A percentile compares a stretch with the other conserved stretches of the same genome.
phyloP scores from a whole-genome alignment of 2,797 vertebrate genomes.

The Lacerta viridis region DNA sequence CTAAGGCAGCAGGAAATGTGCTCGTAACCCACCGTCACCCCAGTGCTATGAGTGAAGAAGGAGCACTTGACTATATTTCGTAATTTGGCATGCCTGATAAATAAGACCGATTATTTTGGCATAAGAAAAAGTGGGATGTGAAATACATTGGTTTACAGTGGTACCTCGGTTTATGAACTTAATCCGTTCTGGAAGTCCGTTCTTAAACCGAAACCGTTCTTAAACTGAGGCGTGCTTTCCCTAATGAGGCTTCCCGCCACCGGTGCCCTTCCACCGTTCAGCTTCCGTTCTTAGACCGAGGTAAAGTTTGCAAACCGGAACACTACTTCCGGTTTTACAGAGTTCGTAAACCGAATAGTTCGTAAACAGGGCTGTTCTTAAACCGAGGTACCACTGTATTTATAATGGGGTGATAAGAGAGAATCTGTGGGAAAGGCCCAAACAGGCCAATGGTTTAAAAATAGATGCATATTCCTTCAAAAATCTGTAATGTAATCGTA shows the following conservation, averaged over 20 bases:
- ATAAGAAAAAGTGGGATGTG: neutral
- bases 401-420: neutral
- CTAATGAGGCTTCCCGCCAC: too few species aligned
- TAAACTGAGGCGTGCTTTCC: too few species aligned
- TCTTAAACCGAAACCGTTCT: too few species aligned
- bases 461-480: neutral
- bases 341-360: too few species aligned
- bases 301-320: too few species aligned
- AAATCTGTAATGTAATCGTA: neutral
- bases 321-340: too few species aligned
- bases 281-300: too few species aligned
- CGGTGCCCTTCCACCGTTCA: too few species aligned
- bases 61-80: neutral
- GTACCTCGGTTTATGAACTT: too few species aligned
- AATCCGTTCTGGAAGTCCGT: too few species aligned
- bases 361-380: too few species aligned
- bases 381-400: too few species aligned
- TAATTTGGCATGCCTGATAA: neutral
- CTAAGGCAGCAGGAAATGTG: neutral
- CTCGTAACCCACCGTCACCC: neutral
- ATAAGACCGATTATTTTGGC: conserved; percentile 5
- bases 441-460: neutral
- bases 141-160: neutral
- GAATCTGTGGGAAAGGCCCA: neutral
- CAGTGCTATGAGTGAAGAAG: neutral